Evolutionary conservation across 2,888 invertebrate species (phyloP).

Genomic region (Eustalomyia histrio): DNA sequence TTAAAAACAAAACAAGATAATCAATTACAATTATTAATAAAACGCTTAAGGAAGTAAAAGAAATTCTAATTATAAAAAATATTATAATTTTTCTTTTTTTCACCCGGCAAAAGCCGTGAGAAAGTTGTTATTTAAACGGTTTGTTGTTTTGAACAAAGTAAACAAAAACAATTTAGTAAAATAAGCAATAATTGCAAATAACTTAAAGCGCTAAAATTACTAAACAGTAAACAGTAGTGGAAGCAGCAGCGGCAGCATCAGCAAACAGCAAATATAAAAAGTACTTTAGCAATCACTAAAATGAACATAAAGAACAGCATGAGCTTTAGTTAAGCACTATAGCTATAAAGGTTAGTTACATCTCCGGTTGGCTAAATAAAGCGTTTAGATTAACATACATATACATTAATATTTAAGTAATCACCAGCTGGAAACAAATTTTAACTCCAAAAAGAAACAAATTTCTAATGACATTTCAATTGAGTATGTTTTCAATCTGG

Average conservation of each 20-base stretch:
- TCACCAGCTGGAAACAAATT: too few species aligned
- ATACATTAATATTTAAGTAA: too few species aligned
- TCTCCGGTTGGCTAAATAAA: background rate
- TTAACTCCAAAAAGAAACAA: too few species aligned
- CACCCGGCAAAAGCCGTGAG: conserved; percentile 53
- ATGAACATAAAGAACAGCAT: background rate
- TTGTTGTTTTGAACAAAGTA: conserved; percentile 42
- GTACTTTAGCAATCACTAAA: background rate
- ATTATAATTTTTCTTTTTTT: conserved; percentile 29
- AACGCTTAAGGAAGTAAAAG: conserved; percentile 38
- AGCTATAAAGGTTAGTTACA: background rate
- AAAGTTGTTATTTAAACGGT: conserved; percentile 47
- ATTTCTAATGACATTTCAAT: too few species aligned
- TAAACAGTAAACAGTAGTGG: conserved; percentile 23
- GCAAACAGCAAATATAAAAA: background rate
- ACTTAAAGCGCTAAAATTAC: conserved; percentile 44
- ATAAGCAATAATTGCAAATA: conserved; percentile 58
- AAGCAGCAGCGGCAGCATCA: conserved; percentile 10
- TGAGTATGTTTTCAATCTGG: background rate
- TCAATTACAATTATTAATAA: conserved; percentile 36
- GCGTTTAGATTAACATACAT: too few species aligned
- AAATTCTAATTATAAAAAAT: conserved; percentile 53
- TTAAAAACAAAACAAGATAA: conserved; percentile 13
- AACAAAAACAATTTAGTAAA: conserved; percentile 52
- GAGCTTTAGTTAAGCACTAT: background rate